These are phyloP conservation scores for Eupelmus urozonus DNA, from an alignment of 2,888 invertebrate genomes.

Conservation along the genomic window DNA sequence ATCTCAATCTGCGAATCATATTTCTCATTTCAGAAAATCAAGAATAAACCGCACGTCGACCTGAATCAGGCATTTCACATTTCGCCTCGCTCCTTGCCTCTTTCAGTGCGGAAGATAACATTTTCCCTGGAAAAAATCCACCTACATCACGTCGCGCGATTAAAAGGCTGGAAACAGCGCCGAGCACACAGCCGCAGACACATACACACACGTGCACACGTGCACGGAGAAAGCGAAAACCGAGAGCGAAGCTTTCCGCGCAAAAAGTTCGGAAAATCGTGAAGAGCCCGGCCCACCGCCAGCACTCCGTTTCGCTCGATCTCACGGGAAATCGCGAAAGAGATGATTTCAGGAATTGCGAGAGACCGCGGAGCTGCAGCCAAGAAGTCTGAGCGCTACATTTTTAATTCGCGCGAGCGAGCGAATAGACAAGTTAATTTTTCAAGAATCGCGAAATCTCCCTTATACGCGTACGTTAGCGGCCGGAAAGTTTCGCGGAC, in stretches of 20 bases:
- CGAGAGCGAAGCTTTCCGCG: background rate
- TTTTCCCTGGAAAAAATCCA: too few relatives aligned
- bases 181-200: background rate
- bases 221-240: background rate
- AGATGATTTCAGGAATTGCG: conserved; percentile 58
- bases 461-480: background rate
- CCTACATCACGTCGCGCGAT: background rate
- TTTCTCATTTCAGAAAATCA: too few relatives aligned
- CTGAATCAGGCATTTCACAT: too few relatives aligned
- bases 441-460: conserved; percentile 43
- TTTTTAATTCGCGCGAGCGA: conserved; percentile 54
- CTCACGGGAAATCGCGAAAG: conserved; percentile 59
- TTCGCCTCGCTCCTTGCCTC: too few relatives aligned
- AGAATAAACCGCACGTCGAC: too few relatives aligned
- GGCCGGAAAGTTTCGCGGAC: conserved; percentile 34
- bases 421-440: conserved; percentile 53
- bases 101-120: too few relatives aligned
- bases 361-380: conserved; percentile 36
- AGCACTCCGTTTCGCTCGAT: conserved; percentile 12
- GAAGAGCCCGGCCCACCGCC: background rate
- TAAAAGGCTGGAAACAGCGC: background rate
- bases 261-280: conserved; percentile 48
- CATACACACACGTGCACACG: background rate
- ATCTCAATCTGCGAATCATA: too few relatives aligned
- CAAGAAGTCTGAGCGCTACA: too few relatives aligned